These are phyloP conservation scores for Trachops cirrhosus DNA, from an alignment of 2,797 vertebrate genomes.

Conservation along the genomic window DNA sequence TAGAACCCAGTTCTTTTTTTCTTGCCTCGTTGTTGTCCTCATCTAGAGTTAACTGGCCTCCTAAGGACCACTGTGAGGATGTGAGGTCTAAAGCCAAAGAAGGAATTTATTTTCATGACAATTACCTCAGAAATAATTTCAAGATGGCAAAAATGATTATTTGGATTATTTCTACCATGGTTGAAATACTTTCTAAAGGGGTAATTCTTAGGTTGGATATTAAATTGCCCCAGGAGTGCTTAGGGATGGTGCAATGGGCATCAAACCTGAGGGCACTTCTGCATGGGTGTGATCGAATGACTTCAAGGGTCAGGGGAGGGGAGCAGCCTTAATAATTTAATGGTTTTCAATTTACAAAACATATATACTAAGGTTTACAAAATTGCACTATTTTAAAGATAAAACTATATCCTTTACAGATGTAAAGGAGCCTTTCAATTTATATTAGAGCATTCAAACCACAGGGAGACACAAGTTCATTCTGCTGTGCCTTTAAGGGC, in stretches of 20 bases:
- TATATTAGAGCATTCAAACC: background rate
- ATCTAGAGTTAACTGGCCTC: background rate
- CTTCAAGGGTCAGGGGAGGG: background rate
- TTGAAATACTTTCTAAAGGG: background rate
- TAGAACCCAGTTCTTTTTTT: background rate
- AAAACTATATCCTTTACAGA: slow-evolving; percentile 9
- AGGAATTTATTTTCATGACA: background rate
- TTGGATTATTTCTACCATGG: background rate
- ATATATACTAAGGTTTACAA: background rate
- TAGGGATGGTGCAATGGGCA: background rate
- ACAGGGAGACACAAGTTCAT: background rate
- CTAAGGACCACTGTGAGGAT: background rate
- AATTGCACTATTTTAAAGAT: background rate
- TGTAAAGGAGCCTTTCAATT: background rate
- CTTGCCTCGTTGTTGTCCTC: background rate
- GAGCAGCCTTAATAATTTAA: background rate
- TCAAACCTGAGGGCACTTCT: background rate
- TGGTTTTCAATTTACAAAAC: background rate
- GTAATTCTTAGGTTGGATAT: background rate
- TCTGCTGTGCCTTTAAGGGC: background rate
- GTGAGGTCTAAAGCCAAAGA: background rate
- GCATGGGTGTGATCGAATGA: background rate
- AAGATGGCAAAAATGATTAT: slow-evolving; percentile 10
- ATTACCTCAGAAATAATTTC: background rate
- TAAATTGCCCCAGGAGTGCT: background rate